Conservation (phyloP, 1,140 invertebrate genomes). For the Plectrocnemia conspersa region DNA sequence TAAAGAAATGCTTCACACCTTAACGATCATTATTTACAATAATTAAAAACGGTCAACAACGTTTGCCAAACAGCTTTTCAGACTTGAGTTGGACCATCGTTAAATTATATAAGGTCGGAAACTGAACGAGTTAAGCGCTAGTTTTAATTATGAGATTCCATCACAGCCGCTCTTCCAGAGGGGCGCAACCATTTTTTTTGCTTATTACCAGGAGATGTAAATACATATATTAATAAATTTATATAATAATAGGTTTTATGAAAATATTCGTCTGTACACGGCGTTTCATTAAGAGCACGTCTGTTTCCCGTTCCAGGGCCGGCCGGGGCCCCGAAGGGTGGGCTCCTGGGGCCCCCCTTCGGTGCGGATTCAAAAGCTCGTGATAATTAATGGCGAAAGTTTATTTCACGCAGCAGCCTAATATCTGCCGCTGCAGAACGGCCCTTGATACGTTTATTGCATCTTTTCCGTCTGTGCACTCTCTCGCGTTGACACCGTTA, state of each 20-base stretch:
- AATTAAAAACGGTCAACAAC: too few relatives aligned
- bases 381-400: slow-evolving; percentile 34
- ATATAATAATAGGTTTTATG: slow-evolving; percentile 24
- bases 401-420: slow-evolving; percentile 30
- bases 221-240: too few relatives aligned
- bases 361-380: slow-evolving; percentile 27
- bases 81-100: too few relatives aligned
- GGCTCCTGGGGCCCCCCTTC: slow-evolving; percentile 2
- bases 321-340: not conserved
- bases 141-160: too few relatives aligned
- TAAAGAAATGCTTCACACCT: too few relatives aligned
- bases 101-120: too few relatives aligned
- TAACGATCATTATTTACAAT: too few relatives aligned
- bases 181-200: too few relatives aligned
- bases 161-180: too few relatives aligned
- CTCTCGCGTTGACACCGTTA: not conserved
- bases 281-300: slow-evolving; percentile 26
- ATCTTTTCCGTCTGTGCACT: slow-evolving; percentile 3
- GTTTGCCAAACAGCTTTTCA: too few relatives aligned
- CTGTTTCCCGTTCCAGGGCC: not conserved
- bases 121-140: too few relatives aligned
- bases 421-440: slow-evolving; percentile 28
- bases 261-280: slow-evolving; percentile 28
- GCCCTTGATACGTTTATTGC: slow-evolving; percentile 18
- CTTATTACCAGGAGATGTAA: too few relatives aligned